Percentiles rank a stretch among this genome's conserved stretches.
phyloP scores from a whole-genome alignment of 2,113 vertebrate species.

The Tetraodon nigroviridis region DNA sequence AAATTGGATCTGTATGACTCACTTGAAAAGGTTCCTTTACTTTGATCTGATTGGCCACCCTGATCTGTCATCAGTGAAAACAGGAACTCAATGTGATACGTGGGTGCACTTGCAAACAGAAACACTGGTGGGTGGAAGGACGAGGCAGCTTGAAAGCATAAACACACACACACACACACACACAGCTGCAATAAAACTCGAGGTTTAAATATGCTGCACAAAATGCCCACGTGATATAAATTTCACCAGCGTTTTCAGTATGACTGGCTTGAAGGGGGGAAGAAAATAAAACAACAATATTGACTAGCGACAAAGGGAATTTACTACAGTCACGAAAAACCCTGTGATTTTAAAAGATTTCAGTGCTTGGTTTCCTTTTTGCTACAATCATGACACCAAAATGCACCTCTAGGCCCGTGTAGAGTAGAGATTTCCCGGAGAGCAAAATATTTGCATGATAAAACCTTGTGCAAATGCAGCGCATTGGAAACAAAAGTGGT shows the following conservation, averaged over 20 bases:
- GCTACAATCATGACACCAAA: slow-evolving; percentile 15
- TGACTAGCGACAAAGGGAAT: slow-evolving; percentile 24
- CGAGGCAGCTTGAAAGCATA: slow-evolving; percentile 25
- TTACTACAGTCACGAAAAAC: slow-evolving; percentile 21
- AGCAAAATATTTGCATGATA: slow-evolving; percentile 40
- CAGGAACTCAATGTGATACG: slow-evolving; percentile 75
- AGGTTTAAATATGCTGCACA: slow-evolving; percentile 51
- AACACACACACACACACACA: slow-evolving; percentile 20
- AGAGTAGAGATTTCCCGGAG: slow-evolving; percentile 42
- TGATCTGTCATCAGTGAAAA: slow-evolving; percentile 71
- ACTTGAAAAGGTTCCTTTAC: slow-evolving; percentile 57
- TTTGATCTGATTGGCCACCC: slow-evolving; percentile 66
- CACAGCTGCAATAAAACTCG: slow-evolving; percentile 47
- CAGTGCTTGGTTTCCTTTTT: slow-evolving; percentile 3
- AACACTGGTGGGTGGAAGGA: slow-evolving; percentile 64
- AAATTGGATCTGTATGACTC: slow-evolving; percentile 17
- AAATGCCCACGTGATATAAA: slow-evolving; percentile 68
- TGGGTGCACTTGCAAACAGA: slow-evolving; percentile 72
- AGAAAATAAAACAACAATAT: slow-evolving; percentile 47
- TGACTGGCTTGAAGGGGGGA: slow-evolving; percentile 54
- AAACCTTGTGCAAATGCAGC: slow-evolving; percentile 36
- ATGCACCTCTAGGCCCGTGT: slow-evolving; percentile 2
- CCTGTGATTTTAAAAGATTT: slow-evolving; percentile 11
- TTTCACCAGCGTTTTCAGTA: slow-evolving; percentile 68
- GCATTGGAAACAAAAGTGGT: slow-evolving; percentile 8